These are phyloP conservation scores for Sylvia atricapilla DNA, from an alignment of 2,113 vertebrate species.

Conservation along the genomic window DNA sequence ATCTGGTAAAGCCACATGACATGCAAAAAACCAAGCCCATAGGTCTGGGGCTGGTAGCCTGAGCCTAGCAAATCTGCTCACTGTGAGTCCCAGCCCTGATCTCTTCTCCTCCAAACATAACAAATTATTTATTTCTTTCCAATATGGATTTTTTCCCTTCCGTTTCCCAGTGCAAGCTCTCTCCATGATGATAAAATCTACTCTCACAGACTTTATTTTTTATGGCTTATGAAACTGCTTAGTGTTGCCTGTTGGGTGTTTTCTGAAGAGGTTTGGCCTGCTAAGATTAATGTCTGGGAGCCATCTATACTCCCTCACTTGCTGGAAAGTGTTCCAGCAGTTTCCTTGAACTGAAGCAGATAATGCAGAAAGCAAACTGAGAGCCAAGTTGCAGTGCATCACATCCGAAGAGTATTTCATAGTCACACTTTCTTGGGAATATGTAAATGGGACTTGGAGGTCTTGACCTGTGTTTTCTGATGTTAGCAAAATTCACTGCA, in stretches of 20 bases:
- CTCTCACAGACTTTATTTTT: background rate
- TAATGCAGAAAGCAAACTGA: background rate
- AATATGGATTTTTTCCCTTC: background rate
- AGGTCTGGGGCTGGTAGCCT: background rate
- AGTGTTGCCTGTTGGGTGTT: background rate
- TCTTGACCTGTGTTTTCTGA: background rate
- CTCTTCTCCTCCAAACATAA: background rate
- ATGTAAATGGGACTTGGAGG: background rate
- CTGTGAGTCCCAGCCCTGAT: background rate
- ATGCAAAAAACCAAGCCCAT: background rate
- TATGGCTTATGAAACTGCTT: background rate
- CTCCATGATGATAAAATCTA: background rate
- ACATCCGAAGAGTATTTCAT: background rate
- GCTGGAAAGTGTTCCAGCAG: background rate
- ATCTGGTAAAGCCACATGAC: conserved; percentile 11
- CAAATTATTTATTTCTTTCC: background rate
- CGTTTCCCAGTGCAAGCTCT: background rate
- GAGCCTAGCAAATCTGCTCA: background rate
- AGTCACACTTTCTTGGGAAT: background rate
- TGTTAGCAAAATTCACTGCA: background rate
- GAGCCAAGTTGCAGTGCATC: background rate
- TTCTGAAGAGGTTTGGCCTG: background rate
- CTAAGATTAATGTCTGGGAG: background rate
- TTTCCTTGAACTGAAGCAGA: background rate
- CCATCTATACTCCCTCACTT: background rate